phyloP scores from a whole-genome alignment of 2,113 vertebrate genomes.

The Oreotragus oreotragus region DNA sequence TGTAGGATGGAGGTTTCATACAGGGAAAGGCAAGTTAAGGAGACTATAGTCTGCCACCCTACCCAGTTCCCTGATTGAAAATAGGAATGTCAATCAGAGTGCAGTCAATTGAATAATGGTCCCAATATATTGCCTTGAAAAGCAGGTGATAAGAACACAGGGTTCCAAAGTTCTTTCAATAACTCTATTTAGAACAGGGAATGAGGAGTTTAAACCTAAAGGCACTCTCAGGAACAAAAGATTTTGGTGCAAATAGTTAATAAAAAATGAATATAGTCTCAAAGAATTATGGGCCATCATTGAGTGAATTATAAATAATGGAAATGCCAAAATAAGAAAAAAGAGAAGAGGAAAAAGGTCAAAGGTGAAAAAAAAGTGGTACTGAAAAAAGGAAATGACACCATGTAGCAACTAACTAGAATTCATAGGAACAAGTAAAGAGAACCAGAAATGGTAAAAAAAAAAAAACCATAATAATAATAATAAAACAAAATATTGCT shows the following conservation, averaged over 20 bases:
- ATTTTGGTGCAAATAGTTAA: neutral
- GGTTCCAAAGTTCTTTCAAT: neutral
- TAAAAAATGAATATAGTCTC: neutral
- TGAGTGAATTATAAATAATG: neutral
- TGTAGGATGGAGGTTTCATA: neutral
- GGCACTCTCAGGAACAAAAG: neutral
- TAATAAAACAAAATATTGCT: neutral
- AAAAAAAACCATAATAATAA: neutral
- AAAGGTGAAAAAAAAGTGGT: neutral
- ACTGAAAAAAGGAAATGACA: neutral
- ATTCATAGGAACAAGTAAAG: neutral
- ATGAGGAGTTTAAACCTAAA: neutral
- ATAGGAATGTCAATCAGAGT: neutral
- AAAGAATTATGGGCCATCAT: neutral
- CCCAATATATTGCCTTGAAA: neutral
- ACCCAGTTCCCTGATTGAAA: neutral
- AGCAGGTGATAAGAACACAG: neutral
- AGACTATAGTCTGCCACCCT: neutral
- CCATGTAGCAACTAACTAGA: neutral
- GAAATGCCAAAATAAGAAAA: neutral
- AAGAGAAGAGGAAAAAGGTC: neutral
- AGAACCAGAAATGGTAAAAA: neutral
- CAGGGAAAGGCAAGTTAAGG: neutral
- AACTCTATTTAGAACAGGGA: neutral
- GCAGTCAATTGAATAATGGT: neutral